Base-by-base conservation (phyloP, 2,888 invertebrate species). In the Leptopilina syphax region DNA sequence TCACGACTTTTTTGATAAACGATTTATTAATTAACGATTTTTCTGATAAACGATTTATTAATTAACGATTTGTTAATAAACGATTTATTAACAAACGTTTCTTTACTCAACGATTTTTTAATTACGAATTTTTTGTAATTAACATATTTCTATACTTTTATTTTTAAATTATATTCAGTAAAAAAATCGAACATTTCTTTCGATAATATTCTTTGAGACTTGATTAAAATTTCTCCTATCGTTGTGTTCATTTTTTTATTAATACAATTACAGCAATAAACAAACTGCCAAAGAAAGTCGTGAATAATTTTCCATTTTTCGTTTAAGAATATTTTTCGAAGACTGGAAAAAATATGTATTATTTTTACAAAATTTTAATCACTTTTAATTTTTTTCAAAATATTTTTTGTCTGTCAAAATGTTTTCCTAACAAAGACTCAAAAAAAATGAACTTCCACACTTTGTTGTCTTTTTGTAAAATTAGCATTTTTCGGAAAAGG, bases 361-460 rank as follows among this genome's bases (percentile, higher is more conserved):
- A 63, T 63, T 24, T 63, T 24, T 9, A 63, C 63, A 63, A 63
- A 63, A 24, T 63, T 8, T 2, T 63, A 24, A 24, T 24, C 63
- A 63, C 24, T 2, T 63, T 24, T 63, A 63, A 63, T 24, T 63
- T 8, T 63, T 63, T 60, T 60, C 9, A 7, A 13, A 27, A 13
- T 54, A 50, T 70, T 54, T 63, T 24, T 24, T 6, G 8, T 63
- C 68, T 68, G 18, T 68, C 50, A 8, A 50, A 54, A 54, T 70
- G 68, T 70, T 70, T 70, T 54, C 54, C 54, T 7, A 54, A 70
- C 13, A 54, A 54, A 13, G 24, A 70, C 50, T 50, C 68, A 54
- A 13, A 24, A 2, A 13, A 13, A 34, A n/a, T 60, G 18, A 73
- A 57, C 57, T 73, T 57, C n/a, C 18, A 73, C 57, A 73, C 57